phyloP scores from a whole-genome alignment of 2,888 invertebrate genomes.

The Agrilus cyanescens region DNA sequence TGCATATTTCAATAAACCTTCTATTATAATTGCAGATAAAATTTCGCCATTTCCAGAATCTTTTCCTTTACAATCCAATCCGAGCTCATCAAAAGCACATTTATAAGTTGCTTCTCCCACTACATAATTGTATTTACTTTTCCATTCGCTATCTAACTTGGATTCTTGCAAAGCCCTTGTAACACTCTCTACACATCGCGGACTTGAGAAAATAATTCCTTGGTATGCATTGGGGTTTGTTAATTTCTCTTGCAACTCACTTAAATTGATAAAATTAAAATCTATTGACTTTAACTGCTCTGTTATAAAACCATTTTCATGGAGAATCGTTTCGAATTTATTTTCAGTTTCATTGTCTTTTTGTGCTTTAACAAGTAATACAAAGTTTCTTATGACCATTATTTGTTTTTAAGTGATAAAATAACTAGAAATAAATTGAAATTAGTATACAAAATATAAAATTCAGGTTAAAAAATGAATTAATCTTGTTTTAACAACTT shows the following conservation, averaged over 20 bases:
- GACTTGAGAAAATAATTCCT: constrained; percentile 44
- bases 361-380: constrained; percentile 30
- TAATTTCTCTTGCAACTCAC: constrained; percentile 34
- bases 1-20: constrained; percentile 23
- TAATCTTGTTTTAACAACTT: too few species aligned
- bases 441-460: too few species aligned
- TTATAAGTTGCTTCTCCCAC: constrained; percentile 45
- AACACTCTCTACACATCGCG: constrained; percentile 42
- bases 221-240: constrained; percentile 35
- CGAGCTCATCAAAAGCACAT: constrained; percentile 34
- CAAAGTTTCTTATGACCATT: constrained; percentile 22
- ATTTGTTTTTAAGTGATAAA: constrained; percentile 10
- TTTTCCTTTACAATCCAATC: constrained; percentile 39
- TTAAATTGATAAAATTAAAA: constrained; percentile 40
- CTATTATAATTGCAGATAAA: constrained; percentile 39
- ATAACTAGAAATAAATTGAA: too few species aligned
- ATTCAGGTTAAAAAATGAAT: too few species aligned
- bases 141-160: constrained; percentile 27
- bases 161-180: constrained; percentile 30
- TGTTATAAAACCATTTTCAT: constrained; percentile 36
- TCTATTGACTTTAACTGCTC: constrained; percentile 39
- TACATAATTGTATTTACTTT: constrained; percentile 36
- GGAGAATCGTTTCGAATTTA: constrained; percentile 36
- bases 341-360: constrained; percentile 28
- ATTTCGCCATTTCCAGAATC: constrained; percentile 43